A percentile compares a stretch with the other conserved stretches of the same genome.
Evolutionary conservation across 2,888 invertebrate genomes (phyloP).

Genomic region (Amphiduros pacificus): DNA sequence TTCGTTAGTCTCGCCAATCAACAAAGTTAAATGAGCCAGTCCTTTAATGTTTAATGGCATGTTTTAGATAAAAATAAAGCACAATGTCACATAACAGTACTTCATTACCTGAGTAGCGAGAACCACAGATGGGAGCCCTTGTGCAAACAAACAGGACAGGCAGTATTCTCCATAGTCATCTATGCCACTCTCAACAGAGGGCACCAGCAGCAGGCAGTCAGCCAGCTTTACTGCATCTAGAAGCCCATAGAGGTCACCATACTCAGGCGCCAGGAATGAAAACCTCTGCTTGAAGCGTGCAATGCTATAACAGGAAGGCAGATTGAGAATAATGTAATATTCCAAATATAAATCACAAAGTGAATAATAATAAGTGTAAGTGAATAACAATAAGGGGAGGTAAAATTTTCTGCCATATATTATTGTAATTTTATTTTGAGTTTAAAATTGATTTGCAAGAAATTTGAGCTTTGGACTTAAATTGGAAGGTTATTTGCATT

Average conservation of each 20-base stretch:
- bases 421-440: too few species aligned
- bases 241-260: conserved; percentile 73
- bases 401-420: too few species aligned
- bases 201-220: conserved; percentile 79
- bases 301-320: conserved; percentile 65
- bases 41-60: not conserved
- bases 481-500: not conserved
- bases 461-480: too few species aligned
- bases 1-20: too few species aligned
- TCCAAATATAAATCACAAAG: not conserved
- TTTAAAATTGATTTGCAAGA: too few species aligned
- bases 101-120: conserved; percentile 47
- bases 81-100: not conserved
- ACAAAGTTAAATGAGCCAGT: not conserved
- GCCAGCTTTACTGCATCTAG: conserved; percentile 66
- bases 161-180: conserved; percentile 81
- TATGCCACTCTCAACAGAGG: conserved; percentile 65
- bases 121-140: conserved; percentile 75
- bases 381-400: too few species aligned
- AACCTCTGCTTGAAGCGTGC: conserved; percentile 88
- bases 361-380: conserved; percentile 10
- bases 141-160: conserved; percentile 77
- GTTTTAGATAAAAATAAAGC: not conserved
- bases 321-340: not conserved
- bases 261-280: conserved; percentile 75